A percentile compares a stretch with the other conserved stretches of the same genome.
Conservation (phyloP, 2,888 invertebrate genomes). For the Anodontia alba region DNA sequence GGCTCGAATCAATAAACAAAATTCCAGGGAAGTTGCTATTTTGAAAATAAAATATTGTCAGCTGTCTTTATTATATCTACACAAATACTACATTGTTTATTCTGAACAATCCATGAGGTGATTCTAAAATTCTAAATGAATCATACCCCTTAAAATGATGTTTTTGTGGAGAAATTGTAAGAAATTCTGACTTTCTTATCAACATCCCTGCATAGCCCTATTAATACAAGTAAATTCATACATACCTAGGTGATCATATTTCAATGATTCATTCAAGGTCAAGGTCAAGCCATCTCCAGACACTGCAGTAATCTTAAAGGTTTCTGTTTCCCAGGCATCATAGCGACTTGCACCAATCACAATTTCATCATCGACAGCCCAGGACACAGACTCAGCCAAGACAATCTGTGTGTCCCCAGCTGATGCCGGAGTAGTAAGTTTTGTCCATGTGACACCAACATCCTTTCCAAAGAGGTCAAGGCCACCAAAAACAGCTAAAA, state of each 20-base stretch:
- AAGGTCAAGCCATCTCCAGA: conserved; percentile 63
- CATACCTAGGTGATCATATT: conserved; percentile 76
- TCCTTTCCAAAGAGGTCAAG: conserved; percentile 80
- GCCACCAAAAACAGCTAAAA: conserved; percentile 79
- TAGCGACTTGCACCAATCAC: conserved; percentile 76
- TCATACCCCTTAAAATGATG: too few relatives aligned
- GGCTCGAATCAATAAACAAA: too few relatives aligned
- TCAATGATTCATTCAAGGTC: conserved; percentile 72
- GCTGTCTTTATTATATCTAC: too few relatives aligned
- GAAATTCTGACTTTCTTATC: too few relatives aligned
- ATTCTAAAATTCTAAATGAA: too few relatives aligned
- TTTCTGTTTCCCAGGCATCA: conserved; percentile 77
- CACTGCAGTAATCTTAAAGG: conserved; percentile 68
- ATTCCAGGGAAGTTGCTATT: too few relatives aligned
- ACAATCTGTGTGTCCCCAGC: conserved; percentile 66
- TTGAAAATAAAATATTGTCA: too few relatives aligned
- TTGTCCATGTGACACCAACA: conserved; percentile 72
- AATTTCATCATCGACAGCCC: conserved; percentile 76
- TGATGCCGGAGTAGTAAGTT: conserved; percentile 67
- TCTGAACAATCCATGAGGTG: too few relatives aligned
- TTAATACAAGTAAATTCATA: too few relatives aligned
- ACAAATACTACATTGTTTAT: too few relatives aligned
- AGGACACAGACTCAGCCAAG: conserved; percentile 70
- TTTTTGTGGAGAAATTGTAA: too few relatives aligned
- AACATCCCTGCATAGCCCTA: too few relatives aligned